A percentile compares a stretch with the other conserved stretches of the same genome.
Conservation (phyloP, 2,888 invertebrate species). For the Phengaris arion region DNA sequence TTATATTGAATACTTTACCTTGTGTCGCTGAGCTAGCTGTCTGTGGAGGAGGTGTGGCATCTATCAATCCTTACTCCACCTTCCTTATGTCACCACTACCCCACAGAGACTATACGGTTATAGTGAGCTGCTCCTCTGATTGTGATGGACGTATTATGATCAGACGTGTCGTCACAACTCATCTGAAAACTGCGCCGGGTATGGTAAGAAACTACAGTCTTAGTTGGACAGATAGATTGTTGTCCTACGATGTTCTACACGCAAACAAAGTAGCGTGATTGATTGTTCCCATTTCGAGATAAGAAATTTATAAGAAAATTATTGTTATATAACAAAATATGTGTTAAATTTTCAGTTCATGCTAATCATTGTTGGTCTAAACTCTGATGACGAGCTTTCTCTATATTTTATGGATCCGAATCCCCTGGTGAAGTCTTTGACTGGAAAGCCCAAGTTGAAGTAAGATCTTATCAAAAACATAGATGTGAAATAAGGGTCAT, state of each 20-base stretch:
- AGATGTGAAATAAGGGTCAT: too few species aligned
- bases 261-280: too few species aligned
- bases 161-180: slow-evolving; percentile 44
- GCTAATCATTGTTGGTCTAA: slow-evolving; percentile 67
- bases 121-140: slow-evolving; percentile 48
- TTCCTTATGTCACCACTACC: slow-evolving; percentile 64
- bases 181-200: slow-evolving; percentile 54
- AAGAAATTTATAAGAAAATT: too few species aligned
- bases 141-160: slow-evolving; percentile 65
- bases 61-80: slow-evolving; percentile 61
- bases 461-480: slow-evolving; percentile 45
- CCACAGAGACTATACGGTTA: slow-evolving; percentile 47
- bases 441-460: slow-evolving; percentile 82
- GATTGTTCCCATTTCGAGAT: too few species aligned
- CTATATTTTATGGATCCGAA: slow-evolving; percentile 79
- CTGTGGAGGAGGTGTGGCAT: slow-evolving; percentile 54
- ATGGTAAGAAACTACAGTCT: slow-evolving; percentile 49
- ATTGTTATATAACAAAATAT: not conserved
- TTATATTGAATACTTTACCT: slow-evolving; percentile 82
- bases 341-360: slow-evolving; percentile 53
- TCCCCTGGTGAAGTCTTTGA: slow-evolving; percentile 79
- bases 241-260: too few species aligned
- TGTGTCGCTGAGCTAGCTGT: slow-evolving; percentile 74
- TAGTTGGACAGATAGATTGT: too few species aligned
- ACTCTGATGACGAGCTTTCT: slow-evolving; percentile 69